Conservation (phyloP, 2,797 vertebrate genomes). For the Parauchenoglanis ngamensis region DNA sequence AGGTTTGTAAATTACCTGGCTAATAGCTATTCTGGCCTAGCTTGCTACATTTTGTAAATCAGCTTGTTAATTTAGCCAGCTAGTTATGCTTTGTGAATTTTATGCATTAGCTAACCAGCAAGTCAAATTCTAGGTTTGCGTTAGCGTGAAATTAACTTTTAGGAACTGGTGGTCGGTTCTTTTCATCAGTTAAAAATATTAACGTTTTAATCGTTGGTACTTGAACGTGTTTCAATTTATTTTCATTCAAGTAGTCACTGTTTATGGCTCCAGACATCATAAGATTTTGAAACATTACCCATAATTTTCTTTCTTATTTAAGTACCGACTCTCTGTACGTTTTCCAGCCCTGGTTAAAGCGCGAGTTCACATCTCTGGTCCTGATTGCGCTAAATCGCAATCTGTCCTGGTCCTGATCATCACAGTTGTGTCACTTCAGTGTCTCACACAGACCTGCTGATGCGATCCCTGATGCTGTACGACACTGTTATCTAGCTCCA, state of each 20-base stretch:
- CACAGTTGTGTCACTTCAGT: neutral
- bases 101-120: neutral
- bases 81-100: neutral
- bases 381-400: too few species aligned
- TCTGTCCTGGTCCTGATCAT: too few species aligned
- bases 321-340: neutral
- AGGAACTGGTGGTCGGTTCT: neutral
- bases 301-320: too few species aligned
- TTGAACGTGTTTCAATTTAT: neutral
- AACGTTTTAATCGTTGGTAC: neutral
- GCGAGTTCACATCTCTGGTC: neutral
- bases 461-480: neutral
- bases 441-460: neutral
- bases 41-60: neutral
- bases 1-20: neutral
- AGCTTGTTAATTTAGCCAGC: neutral
- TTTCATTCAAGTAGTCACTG: neutral
- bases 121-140: neutral
- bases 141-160: neutral
- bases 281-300: neutral
- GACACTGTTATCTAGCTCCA: neutral
- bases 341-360: neutral
- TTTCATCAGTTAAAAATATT: neutral
- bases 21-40: neutral
- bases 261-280: neutral